phyloP scores from a whole-genome alignment of 2,888 invertebrate species.

The Melieria omissa region DNA sequence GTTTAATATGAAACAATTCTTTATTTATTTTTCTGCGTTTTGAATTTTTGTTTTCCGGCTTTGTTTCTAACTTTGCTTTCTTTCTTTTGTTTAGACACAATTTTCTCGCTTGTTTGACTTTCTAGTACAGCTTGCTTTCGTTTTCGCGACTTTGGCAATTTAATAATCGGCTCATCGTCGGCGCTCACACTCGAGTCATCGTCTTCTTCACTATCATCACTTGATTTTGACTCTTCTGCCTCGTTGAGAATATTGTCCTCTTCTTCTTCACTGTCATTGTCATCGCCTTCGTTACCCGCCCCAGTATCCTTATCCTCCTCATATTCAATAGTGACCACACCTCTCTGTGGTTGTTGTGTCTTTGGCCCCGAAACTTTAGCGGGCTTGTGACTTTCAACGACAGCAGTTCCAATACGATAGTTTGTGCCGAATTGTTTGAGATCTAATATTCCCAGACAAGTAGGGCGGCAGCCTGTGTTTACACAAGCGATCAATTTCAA shows the following conservation, averaged over 20 bases:
- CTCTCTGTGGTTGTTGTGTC: conserved; percentile 42
- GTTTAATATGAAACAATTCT: no score
- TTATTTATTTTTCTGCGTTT: no score
- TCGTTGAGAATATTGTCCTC: neutral
- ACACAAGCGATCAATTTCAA: conserved; percentile 69
- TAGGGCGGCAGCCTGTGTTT: conserved; percentile 79
- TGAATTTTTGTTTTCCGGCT: no score
- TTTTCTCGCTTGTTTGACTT: conserved; percentile 19
- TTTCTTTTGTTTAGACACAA: no score
- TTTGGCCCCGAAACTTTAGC: conserved; percentile 28
- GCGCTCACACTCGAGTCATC: conserved; percentile 33
- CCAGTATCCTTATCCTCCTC: conserved; percentile 46
- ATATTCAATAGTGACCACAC: conserved; percentile 60
- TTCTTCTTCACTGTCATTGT: conserved; percentile 10
- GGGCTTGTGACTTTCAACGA: conserved; percentile 20
- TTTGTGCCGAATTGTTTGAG: conserved; percentile 57
- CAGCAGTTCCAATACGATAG: conserved; percentile 32
- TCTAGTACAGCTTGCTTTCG: conserved; percentile 37
- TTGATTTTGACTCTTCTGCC: conserved; percentile 11
- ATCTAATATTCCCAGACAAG: conserved; percentile 75
- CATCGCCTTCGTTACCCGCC: neutral
- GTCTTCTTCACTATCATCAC: conserved; percentile 14
- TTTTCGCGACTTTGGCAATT: conserved; percentile 41
- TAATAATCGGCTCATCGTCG: conserved; percentile 29
- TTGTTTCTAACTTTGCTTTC: no score